A percentile compares a stretch with the other conserved stretches of the same genome.
Conservation (phyloP, 2,113 vertebrate genomes). For the Ellobius talpinus region DNA sequence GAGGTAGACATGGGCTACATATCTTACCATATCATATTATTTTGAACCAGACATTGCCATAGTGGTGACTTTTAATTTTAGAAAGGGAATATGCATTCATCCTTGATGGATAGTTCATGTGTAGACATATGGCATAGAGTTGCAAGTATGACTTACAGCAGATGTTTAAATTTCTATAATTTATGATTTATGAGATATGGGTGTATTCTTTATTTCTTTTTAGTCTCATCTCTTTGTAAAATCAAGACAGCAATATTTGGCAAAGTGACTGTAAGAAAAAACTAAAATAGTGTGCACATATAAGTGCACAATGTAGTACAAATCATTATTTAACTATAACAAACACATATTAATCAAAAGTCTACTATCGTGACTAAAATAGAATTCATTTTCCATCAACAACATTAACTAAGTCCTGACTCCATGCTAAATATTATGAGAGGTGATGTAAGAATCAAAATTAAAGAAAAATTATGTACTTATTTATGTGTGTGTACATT, state of each 20-base stretch:
- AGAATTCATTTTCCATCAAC: background rate
- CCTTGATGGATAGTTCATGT: background rate
- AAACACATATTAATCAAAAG: conserved; percentile 28
- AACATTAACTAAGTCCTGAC: background rate
- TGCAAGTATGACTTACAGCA: background rate
- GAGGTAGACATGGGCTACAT: background rate
- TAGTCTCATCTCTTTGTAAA: background rate
- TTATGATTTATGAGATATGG: background rate
- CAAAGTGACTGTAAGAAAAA: background rate
- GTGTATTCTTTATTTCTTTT: background rate
- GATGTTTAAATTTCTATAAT: conserved; percentile 11
- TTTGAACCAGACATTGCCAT: background rate
- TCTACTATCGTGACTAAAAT: background rate
- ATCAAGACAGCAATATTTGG: background rate
- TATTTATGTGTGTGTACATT: background rate
- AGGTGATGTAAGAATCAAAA: background rate
- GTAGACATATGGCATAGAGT: background rate
- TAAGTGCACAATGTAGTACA: background rate
- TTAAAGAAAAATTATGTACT: background rate
- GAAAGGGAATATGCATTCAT: background rate
- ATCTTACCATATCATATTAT: background rate
- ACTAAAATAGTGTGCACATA: conserved; percentile 21
- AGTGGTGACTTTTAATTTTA: background rate
- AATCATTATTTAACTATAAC: conserved; percentile 46
- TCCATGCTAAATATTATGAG: background rate